A percentile compares a stretch with the other conserved stretches of the same genome.
phyloP scores from a whole-genome alignment of 2,797 vertebrate species.

The Petrocephalus schoutedeni region DNA sequence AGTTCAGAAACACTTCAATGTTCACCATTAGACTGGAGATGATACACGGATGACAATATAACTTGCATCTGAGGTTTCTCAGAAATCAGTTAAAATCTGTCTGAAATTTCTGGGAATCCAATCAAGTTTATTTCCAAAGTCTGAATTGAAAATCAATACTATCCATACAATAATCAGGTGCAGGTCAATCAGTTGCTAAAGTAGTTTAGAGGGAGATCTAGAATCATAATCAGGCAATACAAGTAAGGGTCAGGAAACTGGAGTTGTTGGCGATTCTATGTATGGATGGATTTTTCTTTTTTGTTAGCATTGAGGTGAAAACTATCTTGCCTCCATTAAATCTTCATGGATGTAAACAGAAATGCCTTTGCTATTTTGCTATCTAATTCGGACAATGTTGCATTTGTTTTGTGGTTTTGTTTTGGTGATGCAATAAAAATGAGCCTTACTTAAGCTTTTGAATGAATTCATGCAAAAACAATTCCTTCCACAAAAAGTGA shows the following conservation, averaged over 20 bases:
- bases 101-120: neutral
- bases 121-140: neutral
- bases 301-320: neutral
- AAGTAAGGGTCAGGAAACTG: neutral
- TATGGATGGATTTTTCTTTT: neutral
- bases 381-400: neutral
- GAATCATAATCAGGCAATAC: neutral
- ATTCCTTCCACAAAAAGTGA: neutral
- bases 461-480: conserved; percentile 19
- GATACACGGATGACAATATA: neutral
- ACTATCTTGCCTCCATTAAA: neutral
- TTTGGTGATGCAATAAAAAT: neutral
- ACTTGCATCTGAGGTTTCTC: neutral
- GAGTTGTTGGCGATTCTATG: neutral
- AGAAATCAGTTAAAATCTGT: neutral
- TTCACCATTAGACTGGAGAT: neutral
- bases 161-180: neutral
- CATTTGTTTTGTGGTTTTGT: neutral
- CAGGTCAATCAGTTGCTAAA: neutral
- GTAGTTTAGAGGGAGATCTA: neutral
- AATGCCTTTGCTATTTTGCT: neutral
- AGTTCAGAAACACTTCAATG: neutral
- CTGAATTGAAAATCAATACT: neutral
- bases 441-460: neutral
- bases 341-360: neutral